A percentile compares a stretch with the other conserved stretches of the same genome.
These are phyloP conservation scores for Grapholita molesta DNA, from an alignment of 1,140 invertebrate genomes.

Conservation along the genomic window DNA sequence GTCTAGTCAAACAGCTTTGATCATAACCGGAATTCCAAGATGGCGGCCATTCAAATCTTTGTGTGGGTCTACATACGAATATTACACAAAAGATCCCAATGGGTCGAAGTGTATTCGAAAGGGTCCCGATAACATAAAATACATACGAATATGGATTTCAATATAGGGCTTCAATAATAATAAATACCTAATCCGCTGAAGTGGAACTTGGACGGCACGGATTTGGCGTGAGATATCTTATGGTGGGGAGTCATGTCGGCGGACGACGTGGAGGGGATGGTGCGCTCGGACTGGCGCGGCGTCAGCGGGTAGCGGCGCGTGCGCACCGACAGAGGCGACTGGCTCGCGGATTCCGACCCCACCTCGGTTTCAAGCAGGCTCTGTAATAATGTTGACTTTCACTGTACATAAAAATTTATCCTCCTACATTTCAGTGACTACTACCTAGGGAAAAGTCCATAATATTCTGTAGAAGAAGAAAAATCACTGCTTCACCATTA, in stretches of 20 bases:
- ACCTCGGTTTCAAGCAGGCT: conserved; percentile 89
- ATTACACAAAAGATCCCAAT: too few relatives aligned
- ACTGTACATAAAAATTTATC: neutral
- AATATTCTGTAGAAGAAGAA: too few relatives aligned
- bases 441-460: too few relatives aligned
- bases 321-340: conserved; percentile 87
- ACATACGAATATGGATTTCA: too few relatives aligned
- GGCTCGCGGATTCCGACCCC: conserved; percentile 85
- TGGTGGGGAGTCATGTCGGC: conserved; percentile 75
- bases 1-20: too few relatives aligned
- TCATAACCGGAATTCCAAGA: too few relatives aligned
- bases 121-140: conserved; percentile 23
- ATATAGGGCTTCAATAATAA: too few relatives aligned
- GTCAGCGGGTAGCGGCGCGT: conserved; percentile 87
- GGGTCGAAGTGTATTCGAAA: too few relatives aligned
- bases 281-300: conserved; percentile 87
- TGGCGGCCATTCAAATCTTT: too few relatives aligned
- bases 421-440: too few relatives aligned
- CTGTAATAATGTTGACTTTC: conserved; percentile 66
- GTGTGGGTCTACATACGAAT: too few relatives aligned
- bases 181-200: conserved; percentile 85
- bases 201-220: conserved; percentile 73
- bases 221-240: conserved; percentile 69
- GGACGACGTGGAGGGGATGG: conserved; percentile 75
- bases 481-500: too few relatives aligned